These are phyloP conservation scores for Laodelphax striatellus DNA, from an alignment of 1,140 invertebrate genomes.

Conservation along the genomic window DNA sequence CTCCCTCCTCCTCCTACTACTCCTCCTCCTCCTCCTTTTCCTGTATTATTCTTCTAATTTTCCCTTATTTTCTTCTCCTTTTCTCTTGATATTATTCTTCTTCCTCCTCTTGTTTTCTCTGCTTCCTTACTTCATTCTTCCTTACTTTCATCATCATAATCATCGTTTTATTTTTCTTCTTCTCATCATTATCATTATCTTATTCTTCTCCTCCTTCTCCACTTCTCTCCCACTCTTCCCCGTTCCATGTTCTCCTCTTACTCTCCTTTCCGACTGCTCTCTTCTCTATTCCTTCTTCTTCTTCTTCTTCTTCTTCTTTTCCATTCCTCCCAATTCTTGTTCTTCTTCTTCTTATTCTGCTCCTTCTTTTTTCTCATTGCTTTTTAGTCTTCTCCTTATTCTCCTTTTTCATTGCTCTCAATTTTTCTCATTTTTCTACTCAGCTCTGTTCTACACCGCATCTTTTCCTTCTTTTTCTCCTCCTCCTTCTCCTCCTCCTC, in stretches of 20 bases:
- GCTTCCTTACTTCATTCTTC: background rate
- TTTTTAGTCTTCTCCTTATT: background rate
- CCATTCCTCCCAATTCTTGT: background rate
- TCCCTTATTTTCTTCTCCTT: no score
- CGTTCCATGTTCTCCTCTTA: background rate
- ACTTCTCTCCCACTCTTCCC: background rate
- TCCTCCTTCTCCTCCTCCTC: background rate
- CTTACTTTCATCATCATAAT: background rate
- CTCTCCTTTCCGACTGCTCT: background rate
- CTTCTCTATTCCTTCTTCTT: background rate
- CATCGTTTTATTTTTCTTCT: no score
- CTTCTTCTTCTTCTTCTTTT: background rate
- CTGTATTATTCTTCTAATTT: no score
- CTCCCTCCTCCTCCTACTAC: no score
- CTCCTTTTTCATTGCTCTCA: background rate
- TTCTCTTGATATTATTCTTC: no score
- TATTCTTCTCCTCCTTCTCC: background rate
- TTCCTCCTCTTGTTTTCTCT: no score
- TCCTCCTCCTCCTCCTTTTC: no score
- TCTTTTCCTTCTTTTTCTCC: background rate
- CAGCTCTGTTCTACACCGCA: no score
- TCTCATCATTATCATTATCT: background rate
- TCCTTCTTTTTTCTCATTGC: no score
- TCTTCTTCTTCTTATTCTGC: background rate
- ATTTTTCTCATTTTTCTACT: background rate